phyloP scores from a whole-genome alignment of 2,113 vertebrate species.

The Platichthys stellatus region DNA sequence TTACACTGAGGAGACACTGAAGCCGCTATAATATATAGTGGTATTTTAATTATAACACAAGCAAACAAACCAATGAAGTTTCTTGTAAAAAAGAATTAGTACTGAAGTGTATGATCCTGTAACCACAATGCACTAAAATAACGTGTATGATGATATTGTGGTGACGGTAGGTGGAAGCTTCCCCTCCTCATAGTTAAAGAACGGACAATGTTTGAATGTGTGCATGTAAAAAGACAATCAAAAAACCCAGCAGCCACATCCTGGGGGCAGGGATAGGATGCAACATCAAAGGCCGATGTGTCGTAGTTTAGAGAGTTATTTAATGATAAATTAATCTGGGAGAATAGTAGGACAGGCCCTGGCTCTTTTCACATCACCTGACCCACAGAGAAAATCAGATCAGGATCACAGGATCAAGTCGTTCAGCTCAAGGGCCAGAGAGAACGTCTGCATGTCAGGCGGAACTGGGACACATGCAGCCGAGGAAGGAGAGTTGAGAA shows the following conservation, averaged over 20 bases:
- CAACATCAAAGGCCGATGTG: conserved; percentile 8
- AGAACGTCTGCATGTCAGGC: neutral
- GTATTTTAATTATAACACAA: conserved; percentile 5
- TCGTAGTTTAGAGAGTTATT: neutral
- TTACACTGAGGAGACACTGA: neutral
- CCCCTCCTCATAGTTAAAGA: conserved; percentile 4
- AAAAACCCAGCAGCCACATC: conserved; percentile 2
- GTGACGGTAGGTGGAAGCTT: conserved; percentile 2
- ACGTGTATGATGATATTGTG: conserved; percentile 7
- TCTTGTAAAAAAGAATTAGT: conserved; percentile 11
- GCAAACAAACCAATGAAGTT: neutral
- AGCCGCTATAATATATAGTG: neutral
- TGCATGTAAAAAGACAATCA: neutral
- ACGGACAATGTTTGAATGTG: neutral
- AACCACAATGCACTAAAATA: neutral
- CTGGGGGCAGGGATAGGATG: conserved; percentile 6
- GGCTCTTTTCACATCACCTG: conserved; percentile 18
- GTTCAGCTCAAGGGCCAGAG: conserved; percentile 12
- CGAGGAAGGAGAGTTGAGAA: too few relatives aligned
- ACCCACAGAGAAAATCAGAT: conserved; percentile 45
- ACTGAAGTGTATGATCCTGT: neutral
- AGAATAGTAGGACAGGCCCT: neutral
- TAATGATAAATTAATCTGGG: conserved; percentile 10
- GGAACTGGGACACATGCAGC: neutral
- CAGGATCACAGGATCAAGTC: conserved; percentile 47